Evolutionary conservation across 2,888 invertebrate genomes (phyloP).

Genomic region (Dysmachus trigonus): DNA sequence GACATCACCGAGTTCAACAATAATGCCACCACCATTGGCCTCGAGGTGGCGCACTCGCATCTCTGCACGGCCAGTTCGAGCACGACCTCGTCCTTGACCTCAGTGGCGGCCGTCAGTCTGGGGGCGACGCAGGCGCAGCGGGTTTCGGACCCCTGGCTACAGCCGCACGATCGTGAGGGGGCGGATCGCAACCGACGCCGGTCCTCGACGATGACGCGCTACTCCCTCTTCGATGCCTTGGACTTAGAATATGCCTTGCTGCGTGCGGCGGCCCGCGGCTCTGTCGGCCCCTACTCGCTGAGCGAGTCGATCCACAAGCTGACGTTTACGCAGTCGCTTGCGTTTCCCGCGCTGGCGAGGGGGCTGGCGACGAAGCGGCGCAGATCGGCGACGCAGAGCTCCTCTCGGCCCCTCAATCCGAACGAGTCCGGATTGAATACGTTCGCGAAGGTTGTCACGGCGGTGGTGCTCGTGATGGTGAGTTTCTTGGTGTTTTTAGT

Average conservation of each 20-base stretch:
- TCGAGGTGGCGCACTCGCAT: constrained; percentile 47
- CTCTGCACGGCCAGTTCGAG: constrained; percentile 67
- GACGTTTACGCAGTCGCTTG: constrained; percentile 77
- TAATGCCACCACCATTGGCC: constrained; percentile 49
- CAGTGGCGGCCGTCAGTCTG: constrained; percentile 64
- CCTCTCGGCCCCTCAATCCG: constrained; percentile 69
- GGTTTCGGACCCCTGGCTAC: constrained; percentile 65
- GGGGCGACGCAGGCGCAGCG: constrained; percentile 60
- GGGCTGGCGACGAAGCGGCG: constrained; percentile 73
- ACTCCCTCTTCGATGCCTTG: constrained; percentile 76
- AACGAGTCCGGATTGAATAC: constrained; percentile 74
- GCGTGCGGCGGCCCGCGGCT: constrained; percentile 75
- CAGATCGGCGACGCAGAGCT: constrained; percentile 66
- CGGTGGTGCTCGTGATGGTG: constrained; percentile 73
- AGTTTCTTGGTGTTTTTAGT: constrained; percentile 78
- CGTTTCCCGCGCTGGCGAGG: constrained; percentile 76
- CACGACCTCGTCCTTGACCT: constrained; percentile 70
- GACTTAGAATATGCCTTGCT: constrained; percentile 76
- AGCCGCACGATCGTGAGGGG: constrained; percentile 62
- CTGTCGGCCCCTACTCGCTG: constrained; percentile 76
- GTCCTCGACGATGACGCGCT: constrained; percentile 71
- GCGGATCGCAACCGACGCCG: constrained; percentile 67
- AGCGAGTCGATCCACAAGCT: constrained; percentile 77
- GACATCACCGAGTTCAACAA: constrained; percentile 66
- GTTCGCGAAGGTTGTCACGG: constrained; percentile 77